A percentile compares a stretch with the other conserved stretches of the same genome.
Conservation (phyloP, 2,888 invertebrate species). For the Deilephila porcellus region DNA sequence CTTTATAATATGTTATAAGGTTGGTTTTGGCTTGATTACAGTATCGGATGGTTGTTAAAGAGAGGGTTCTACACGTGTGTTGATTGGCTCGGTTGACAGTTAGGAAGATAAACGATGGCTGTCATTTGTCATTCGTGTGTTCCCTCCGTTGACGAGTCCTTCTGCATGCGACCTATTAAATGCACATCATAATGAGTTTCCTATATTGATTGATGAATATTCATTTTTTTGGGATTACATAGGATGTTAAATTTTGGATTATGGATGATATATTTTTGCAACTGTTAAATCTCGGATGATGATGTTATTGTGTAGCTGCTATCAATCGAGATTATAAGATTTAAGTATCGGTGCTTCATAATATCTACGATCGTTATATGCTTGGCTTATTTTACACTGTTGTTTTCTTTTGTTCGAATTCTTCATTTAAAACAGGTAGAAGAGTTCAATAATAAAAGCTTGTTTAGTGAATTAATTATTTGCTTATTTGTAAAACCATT, state of each 20-base stretch:
- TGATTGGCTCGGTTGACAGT: constrained; percentile 81
- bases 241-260: constrained; percentile 13
- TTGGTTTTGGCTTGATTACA: constrained; percentile 36
- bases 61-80: constrained; percentile 71
- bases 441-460: no score
- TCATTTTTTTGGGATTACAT: constrained; percentile 35
- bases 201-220: constrained; percentile 70
- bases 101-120: constrained; percentile 80
- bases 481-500: no score
- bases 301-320: not conserved
- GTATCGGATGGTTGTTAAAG: constrained; percentile 46
- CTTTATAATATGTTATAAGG: constrained; percentile 36
- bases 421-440: no score
- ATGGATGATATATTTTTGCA: not conserved
- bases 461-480: no score
- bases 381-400: not conserved
- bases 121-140: constrained; percentile 79
- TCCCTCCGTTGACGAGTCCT: constrained; percentile 64
- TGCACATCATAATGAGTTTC: constrained; percentile 74
- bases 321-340: not conserved
- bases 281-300: not conserved
- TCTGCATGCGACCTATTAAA: constrained; percentile 76
- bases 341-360: not conserved
- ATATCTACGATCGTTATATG: not conserved
- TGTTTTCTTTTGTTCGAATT: no score